Base-by-base conservation (phyloP, 2,888 invertebrate genomes). In the Melikaiella ostensackeni region DNA sequence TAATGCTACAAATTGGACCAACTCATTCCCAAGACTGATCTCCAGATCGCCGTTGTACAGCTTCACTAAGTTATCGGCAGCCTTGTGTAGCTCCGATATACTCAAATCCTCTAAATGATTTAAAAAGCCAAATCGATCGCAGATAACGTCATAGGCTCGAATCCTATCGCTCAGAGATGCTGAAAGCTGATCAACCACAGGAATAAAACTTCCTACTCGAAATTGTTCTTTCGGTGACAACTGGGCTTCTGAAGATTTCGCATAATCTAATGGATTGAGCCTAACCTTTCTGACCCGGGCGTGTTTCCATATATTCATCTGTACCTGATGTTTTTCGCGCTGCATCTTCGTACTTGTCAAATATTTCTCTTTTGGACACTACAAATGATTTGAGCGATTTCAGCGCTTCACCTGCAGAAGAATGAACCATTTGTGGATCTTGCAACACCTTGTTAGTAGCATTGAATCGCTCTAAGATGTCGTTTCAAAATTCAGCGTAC, bases 401-500 rank as follows among this genome's bases (percentile, higher is more conserved):
- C 33, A 84, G 46, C 76, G 79, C 79, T 75, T 75, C 75, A 77
- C 83, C 76, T 79, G 83, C 83, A n/a, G 82, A 84, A 79, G 81
- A 57, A 80, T 83, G 79, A 81, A 82, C 75, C 80, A 84, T 82
- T 80, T 46, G 46, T 46, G 19, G 46, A 46, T 73, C 64, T 64
- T 75, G 75, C 46, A 75, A 50, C n/a, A 38, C 46, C 66, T 70
- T 35, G 61, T 42, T 78, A 9, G 70, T 70, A 21, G 76, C 62
- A 33, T 75, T 30, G 64, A 79, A 82, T 81, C 82, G 78, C 79
- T 84, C 80, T 76, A 84, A 81, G 75, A 84, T 82, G 21, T 82
- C 80, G 77, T 85, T 82, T 79, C 82, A 84, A 84, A 84, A 81
- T 61, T 86, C 87, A 24, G 91, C 78, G 92, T 84, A 92, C 92